phyloP scores from a whole-genome alignment of 1,140 invertebrate genomes.

The Tribolium madens region DNA sequence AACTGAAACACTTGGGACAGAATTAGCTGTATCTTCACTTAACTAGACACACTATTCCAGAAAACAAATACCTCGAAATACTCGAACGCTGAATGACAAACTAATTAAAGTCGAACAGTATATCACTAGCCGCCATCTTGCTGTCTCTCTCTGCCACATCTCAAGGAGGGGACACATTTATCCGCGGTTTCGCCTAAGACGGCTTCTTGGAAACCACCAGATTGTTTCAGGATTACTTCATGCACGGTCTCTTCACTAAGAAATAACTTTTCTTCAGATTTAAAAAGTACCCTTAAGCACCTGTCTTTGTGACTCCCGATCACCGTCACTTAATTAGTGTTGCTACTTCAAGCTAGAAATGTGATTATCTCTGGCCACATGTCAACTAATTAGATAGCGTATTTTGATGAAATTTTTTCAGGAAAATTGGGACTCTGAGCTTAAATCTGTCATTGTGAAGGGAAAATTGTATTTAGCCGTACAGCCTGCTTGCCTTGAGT shows the following conservation, averaged over 20 bases:
- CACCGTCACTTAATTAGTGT: background rate
- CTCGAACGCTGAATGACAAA: slow-evolving; percentile 55
- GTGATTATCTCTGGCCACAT: background rate
- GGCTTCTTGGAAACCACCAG: slow-evolving; percentile 44
- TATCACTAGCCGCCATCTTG: slow-evolving; percentile 47
- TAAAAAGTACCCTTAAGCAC: slow-evolving; percentile 30
- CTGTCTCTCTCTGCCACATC: slow-evolving; percentile 30
- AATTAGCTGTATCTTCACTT: slow-evolving; percentile 51
- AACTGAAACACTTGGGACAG: slow-evolving; percentile 32
- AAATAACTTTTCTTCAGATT: slow-evolving; percentile 45
- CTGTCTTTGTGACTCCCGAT: slow-evolving; percentile 10
- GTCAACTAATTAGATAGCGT: background rate
- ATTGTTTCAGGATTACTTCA: slow-evolving; percentile 52
- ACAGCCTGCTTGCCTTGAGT: slow-evolving; percentile 5
- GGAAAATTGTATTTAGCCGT: slow-evolving; percentile 23
- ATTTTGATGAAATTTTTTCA: background rate
- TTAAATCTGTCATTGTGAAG: background rate
- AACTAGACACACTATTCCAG: slow-evolving; percentile 49
- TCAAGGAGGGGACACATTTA: slow-evolving; percentile 36
- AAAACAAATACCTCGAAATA: slow-evolving; percentile 53
- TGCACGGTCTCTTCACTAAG: slow-evolving; percentile 12
- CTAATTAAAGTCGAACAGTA: slow-evolving; percentile 56
- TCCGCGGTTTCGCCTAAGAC: slow-evolving; percentile 39
- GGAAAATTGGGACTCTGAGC: background rate
- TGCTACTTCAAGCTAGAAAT: slow-evolving; percentile 2